Evolutionary conservation across 2,888 invertebrate genomes (phyloP).

Genomic region (Clunio marinus): DNA sequence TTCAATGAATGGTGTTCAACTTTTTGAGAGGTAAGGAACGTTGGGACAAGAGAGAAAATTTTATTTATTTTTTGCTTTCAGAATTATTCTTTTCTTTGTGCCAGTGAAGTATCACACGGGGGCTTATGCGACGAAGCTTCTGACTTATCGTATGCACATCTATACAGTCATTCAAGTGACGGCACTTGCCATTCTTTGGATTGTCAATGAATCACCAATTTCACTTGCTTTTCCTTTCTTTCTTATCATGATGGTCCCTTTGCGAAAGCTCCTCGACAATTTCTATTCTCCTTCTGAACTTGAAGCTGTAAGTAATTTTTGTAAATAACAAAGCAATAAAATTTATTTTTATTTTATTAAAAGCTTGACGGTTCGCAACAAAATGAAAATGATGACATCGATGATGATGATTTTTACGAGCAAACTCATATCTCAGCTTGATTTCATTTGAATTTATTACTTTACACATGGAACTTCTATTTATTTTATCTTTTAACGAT

Average conservation of each 20-base stretch:
- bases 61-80: conserved; percentile 42
- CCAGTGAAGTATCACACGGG: conserved; percentile 95
- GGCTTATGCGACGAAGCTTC: conserved; percentile 83
- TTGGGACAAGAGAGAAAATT: conserved; percentile 49
- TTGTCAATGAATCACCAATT: conserved; percentile 82
- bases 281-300: conserved; percentile 79
- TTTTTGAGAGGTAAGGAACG: conserved; percentile 67
- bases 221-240: conserved; percentile 93
- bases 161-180: conserved; percentile 81
- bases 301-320: conserved; percentile 77
- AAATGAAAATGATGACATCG: conserved; percentile 67
- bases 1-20: conserved; percentile 88
- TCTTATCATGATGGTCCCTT: conserved; percentile 84
- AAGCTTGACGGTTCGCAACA: conserved; percentile 84
- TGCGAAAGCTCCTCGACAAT: conserved; percentile 67
- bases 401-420: conserved; percentile 92
- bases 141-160: conserved; percentile 86
- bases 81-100: conserved; percentile 83
- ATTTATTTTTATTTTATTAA: conserved; percentile 40
- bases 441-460: conserved; percentile 41
- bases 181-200: conserved; percentile 75
- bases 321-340: conserved; percentile 16
- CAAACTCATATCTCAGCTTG: conserved; percentile 81
- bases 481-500: too few relatives aligned
- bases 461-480: too few relatives aligned